Conservation (phyloP, 2,113 vertebrate species). For the Mobula hypostoma region DNA sequence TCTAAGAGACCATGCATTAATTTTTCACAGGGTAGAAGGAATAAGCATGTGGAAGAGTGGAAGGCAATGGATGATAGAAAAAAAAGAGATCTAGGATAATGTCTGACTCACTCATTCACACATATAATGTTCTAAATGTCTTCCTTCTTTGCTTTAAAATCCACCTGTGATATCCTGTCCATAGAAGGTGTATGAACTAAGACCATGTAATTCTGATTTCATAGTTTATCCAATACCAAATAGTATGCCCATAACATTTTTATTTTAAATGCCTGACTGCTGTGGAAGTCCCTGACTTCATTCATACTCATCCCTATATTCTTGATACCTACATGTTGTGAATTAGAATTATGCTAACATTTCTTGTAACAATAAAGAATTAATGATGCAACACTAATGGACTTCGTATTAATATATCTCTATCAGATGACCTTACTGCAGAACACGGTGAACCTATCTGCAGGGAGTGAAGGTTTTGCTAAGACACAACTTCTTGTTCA, state of each 20-base stretch:
- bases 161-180: background rate
- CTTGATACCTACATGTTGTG: background rate
- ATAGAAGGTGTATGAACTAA: background rate
- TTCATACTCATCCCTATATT: background rate
- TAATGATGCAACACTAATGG: background rate
- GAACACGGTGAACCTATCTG: background rate
- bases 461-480: background rate
- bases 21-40: background rate
- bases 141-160: background rate
- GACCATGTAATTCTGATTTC: background rate
- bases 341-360: conserved; percentile 29
- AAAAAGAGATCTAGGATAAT: background rate
- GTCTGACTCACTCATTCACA: background rate
- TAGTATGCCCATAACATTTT: background rate
- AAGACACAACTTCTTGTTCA: background rate
- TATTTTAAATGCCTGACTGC: background rate
- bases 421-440: background rate
- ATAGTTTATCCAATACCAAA: background rate
- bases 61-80: background rate
- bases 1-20: background rate
- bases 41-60: background rate
- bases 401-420: background rate
- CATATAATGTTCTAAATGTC: background rate
- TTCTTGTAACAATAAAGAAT: conserved; percentile 15
- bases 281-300: background rate